Conservation (phyloP, 2,888 invertebrate genomes). For the Euproctis similis region DNA sequence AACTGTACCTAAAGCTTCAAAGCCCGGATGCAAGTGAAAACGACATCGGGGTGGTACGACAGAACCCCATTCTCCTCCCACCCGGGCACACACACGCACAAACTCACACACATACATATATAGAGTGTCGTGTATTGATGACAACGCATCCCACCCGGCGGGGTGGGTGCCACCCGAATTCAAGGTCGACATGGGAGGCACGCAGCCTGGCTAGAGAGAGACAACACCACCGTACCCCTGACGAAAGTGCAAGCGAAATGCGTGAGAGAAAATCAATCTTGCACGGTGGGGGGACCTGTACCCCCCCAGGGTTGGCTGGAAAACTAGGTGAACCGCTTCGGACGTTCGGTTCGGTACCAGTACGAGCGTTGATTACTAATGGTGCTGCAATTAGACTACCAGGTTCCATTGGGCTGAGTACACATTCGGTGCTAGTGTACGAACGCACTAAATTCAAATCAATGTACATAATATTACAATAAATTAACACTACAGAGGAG, state of each 20-base stretch:
- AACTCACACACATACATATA: conserved; percentile 40
- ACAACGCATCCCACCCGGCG: conserved; percentile 29
- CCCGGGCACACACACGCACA: no score
- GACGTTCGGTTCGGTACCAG: conserved; percentile 35
- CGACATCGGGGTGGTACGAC: conserved; percentile 49
- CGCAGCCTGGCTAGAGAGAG: conserved; percentile 41
- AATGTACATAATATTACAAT: background rate
- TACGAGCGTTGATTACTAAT: conserved; percentile 36
- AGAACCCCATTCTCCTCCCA: conserved; percentile 58
- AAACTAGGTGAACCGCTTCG: conserved; percentile 69
- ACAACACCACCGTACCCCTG: conserved; percentile 44
- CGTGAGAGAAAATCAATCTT: conserved; percentile 73
- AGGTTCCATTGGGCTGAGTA: no score
- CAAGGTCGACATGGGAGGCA: conserved; percentile 66
- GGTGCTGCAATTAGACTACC: conserved; percentile 31
- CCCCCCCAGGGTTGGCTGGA: conserved; percentile 45
- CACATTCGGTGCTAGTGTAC: no score
- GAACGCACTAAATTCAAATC: background rate
- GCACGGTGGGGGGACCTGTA: conserved; percentile 59
- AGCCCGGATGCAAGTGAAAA: conserved; percentile 71
- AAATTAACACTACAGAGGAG: conserved; percentile 6
- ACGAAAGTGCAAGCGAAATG: conserved; percentile 71
- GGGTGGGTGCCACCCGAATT: conserved; percentile 43
- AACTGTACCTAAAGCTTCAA: conserved; percentile 36
- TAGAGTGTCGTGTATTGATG: conserved; percentile 12